Evolutionary conservation across 2,113 vertebrate species (phyloP).

Genomic region (Empidonax alnorum): DNA sequence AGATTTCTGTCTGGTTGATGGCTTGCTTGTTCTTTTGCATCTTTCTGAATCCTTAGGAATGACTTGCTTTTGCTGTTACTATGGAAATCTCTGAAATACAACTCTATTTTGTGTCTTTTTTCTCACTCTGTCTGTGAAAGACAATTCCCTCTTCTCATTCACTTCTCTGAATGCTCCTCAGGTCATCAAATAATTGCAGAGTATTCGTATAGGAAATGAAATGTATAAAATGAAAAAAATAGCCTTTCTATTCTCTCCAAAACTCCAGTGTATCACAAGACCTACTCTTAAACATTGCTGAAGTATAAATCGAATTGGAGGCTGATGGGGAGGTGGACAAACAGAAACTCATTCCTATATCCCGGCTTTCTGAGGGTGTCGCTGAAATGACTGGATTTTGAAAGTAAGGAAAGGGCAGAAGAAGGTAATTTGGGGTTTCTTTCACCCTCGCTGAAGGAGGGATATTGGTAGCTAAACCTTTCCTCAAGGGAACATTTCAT

Average conservation of each 20-base stretch:
- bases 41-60: not conserved
- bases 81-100: not conserved
- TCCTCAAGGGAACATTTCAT: not conserved
- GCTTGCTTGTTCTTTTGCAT: not conserved
- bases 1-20: not conserved
- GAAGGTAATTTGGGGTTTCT: not conserved
- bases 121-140: not conserved
- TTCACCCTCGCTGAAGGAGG: not conserved
- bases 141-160: not conserved
- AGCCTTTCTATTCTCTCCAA: not conserved
- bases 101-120: not conserved
- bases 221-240: not conserved
- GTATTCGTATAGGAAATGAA: not conserved
- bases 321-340: not conserved
- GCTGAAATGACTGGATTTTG: not conserved
- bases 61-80: not conserved
- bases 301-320: not conserved
- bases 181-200: not conserved
- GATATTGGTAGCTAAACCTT: not conserved
- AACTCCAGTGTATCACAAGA: not conserved
- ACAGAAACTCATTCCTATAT: not conserved
- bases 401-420: not conserved
- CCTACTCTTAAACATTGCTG: not conserved
- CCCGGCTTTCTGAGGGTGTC: not conserved
- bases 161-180: not conserved